A percentile compares a stretch with the other conserved stretches of the same genome.
Conservation (phyloP, 2,797 vertebrate species). For the Echeneis naucrates region DNA sequence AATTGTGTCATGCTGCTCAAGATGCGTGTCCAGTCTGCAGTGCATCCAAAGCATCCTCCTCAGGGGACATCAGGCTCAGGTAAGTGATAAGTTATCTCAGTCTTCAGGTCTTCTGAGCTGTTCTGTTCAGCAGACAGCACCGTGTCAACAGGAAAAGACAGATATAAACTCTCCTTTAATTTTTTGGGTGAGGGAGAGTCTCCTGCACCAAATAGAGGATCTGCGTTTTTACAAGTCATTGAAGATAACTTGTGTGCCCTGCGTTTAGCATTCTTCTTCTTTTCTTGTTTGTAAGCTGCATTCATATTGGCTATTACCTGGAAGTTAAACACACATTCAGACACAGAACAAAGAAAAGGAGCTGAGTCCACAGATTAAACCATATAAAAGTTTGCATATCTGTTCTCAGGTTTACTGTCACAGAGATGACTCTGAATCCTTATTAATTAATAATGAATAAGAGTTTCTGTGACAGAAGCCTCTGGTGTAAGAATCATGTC, state of each 20-base stretch:
- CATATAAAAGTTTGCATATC: neutral
- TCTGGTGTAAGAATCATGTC: neutral
- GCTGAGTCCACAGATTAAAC: neutral
- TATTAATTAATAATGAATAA: neutral
- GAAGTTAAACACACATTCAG: neutral
- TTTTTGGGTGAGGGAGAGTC: constrained; percentile 81
- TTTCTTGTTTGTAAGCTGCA: constrained; percentile 86
- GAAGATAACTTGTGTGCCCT: constrained; percentile 76
- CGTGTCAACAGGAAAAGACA: constrained; percentile 89
- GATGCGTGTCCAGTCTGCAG: neutral
- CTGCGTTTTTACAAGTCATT: constrained; percentile 81
- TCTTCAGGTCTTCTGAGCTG: constrained; percentile 69
- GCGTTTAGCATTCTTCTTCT: constrained; percentile 86
- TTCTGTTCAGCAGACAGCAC: constrained; percentile 83
- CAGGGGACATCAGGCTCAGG: constrained; percentile 72
- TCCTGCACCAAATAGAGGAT: constrained; percentile 72
- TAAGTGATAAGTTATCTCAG: constrained; percentile 71
- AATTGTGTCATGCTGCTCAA: neutral
- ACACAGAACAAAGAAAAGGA: neutral
- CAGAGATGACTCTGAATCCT: neutral
- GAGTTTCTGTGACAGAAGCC: neutral
- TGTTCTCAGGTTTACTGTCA: neutral
- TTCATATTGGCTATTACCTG: constrained; percentile 92
- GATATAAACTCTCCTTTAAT: constrained; percentile 85
- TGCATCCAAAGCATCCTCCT: constrained; percentile 15